phyloP scores from a whole-genome alignment of 2,113 vertebrate species.

The Vombatus ursinus region DNA sequence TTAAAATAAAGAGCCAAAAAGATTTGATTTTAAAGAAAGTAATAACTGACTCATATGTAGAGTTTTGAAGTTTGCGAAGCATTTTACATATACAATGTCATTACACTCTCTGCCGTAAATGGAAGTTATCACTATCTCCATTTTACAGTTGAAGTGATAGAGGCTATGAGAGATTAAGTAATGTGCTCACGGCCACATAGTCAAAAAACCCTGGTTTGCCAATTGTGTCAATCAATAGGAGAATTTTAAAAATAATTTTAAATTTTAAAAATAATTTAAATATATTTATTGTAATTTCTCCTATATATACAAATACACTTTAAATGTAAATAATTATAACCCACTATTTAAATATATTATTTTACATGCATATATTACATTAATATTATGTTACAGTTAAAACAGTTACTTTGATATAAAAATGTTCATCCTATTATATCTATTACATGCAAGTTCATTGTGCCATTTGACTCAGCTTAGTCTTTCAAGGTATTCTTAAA shows the following conservation, averaged over 20 bases:
- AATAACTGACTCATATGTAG: not conserved
- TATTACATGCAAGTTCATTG: too few relatives aligned
- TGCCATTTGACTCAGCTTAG: too few relatives aligned
- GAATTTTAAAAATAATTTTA: not conserved
- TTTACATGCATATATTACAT: not conserved
- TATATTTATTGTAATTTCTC: not conserved
- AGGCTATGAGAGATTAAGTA: conserved; percentile 32
- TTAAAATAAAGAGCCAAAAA: not conserved
- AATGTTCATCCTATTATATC: too few relatives aligned
- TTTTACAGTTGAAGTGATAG: not conserved
- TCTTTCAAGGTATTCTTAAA: too few relatives aligned
- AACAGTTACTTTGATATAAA: too few relatives aligned
- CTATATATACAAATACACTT: too few relatives aligned
- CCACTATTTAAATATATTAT: not conserved
- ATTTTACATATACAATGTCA: not conserved
- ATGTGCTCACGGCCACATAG: not conserved
- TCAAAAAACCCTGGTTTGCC: not conserved
- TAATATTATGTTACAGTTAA: too few relatives aligned
- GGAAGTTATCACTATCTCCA: not conserved
- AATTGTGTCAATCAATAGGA: not conserved
- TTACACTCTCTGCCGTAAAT: not conserved
- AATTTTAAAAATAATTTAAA: not conserved
- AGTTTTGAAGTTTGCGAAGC: not conserved
- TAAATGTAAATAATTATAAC: not conserved
- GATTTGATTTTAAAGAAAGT: not conserved